Evolutionary conservation across 2,797 vertebrate species (phyloP), one percentile per base, ranked within the genome.

Genomic region (Rhincodon typus): DNA sequence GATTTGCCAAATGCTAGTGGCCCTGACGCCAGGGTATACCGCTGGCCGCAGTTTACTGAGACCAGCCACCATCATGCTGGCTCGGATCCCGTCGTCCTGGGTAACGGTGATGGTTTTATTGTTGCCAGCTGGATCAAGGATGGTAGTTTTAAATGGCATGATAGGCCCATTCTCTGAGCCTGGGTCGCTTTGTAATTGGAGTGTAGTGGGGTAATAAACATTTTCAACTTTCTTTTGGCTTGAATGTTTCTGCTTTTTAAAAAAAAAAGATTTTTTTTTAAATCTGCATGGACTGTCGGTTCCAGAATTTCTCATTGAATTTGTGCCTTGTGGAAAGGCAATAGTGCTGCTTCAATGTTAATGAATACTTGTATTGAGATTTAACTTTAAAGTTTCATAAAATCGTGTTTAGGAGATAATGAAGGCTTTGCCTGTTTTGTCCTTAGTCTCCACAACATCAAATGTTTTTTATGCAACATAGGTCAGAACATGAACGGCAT

Each of bases 401-500:
- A 69, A 95, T 94, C 27, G 1, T 15, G 27, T 5, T 94, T 72
- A 25, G 72, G 27, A 30, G 25, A 94, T 46, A 62, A 34, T 90
- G 50, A 62, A 90, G 27, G 30, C 34, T 74, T 15, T 70, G 25
- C 42, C 21, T 4, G 27, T 42, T 74, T 13, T 46, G 2, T 72
- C 6, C 77, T 27, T 53, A 21, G 30, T 77, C 30, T 95, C 77
- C 27, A 93, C n/a, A 69, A 42, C 23, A 69, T 69, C 13, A 34
- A 38, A 3, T 66, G 19, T 95, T 50, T 13, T 74, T 88, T 69
- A 34, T 88, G 25, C 62, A 30, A 67, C 96, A 74, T 97, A 99
- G 99, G 99, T 99, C 99, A 1, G 99, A 99, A 97, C 99, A 99
- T 1, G 99, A 99, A 97, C 98, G 99, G 96, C 99, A 99, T 98